Percentiles rank a stretch among this genome's conserved stretches.
Conservation (phyloP, 2,113 vertebrate genomes). For the Lota lota region DNA sequence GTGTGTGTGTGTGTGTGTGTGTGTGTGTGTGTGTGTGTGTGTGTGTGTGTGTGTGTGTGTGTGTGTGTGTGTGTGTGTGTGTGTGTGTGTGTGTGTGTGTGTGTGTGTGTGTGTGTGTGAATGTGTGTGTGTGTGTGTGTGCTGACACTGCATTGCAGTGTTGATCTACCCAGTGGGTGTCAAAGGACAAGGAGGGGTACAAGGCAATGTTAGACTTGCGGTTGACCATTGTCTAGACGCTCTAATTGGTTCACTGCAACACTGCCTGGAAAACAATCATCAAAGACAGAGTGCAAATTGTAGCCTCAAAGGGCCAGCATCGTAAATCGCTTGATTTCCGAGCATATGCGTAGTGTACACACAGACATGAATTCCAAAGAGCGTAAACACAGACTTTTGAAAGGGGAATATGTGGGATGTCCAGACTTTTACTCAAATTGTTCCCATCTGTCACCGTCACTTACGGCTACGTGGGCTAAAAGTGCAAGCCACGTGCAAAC, state of each 20-base stretch:
- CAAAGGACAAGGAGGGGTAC: slow-evolving; percentile 12
- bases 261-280: slow-evolving; percentile 32
- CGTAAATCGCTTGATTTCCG: not conserved
- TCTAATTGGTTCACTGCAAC: slow-evolving; percentile 34
- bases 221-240: slow-evolving; percentile 35
- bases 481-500: no score
- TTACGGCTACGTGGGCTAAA: no score
- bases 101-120: slow-evolving; percentile 11
- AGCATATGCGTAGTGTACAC: not conserved
- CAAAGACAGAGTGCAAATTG: slow-evolving; percentile 26
- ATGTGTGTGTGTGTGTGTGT: slow-evolving; percentile 1
- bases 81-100: not conserved
- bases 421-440: no score
- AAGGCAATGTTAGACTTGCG: slow-evolving; percentile 15
- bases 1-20: no score
- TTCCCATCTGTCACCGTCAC: no score
- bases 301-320: not conserved
- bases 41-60: no score
- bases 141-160: slow-evolving; percentile 29
- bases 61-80: no score
- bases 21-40: no score
- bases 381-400: no score
- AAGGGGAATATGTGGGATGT: no score
- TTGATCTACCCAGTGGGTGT: slow-evolving; percentile 1
- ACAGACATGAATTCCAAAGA: not conserved